These are phyloP conservation scores for Oikopleura dioica DNA, from an alignment of 23 tunicate genomes.

Conservation along the genomic window DNA sequence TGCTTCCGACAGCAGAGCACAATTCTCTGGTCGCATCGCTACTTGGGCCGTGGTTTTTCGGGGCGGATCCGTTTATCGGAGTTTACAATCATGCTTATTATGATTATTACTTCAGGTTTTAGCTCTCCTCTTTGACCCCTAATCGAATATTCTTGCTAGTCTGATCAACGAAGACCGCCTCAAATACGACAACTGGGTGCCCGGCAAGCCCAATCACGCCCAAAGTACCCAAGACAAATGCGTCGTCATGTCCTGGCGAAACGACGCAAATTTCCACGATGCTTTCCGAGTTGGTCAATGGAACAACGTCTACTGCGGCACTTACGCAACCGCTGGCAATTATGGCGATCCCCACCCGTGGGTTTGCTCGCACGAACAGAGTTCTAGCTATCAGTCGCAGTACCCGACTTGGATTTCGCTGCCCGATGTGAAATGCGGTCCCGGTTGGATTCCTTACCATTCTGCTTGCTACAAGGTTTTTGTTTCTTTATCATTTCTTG, in stretches of 20 bases:
- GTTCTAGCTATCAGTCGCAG: background rate
- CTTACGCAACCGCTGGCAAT: too few species aligned
- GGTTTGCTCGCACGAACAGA: background rate
- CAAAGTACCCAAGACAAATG: background rate
- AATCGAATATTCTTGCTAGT: too few species aligned
- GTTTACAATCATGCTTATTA: background rate
- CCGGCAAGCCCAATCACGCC: background rate
- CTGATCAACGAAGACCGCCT: background rate
- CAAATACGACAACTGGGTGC: background rate
- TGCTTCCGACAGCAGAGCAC: background rate
- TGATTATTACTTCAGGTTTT: conserved; percentile 14
- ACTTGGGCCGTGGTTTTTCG: background rate
- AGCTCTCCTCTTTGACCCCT: too few species aligned
- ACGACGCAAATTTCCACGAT: background rate
- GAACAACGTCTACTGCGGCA: background rate
- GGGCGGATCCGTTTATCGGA: background rate
- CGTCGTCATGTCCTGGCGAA: background rate
- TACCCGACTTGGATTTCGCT: background rate
- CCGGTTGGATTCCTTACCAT: conserved; percentile 8
- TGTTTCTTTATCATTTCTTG: too few species aligned
- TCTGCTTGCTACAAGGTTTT: background rate
- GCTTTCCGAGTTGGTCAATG: background rate
- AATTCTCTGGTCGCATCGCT: background rate
- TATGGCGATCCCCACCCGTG: too few species aligned
- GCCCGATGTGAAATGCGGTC: background rate